phyloP scores from a whole-genome alignment of 2,113 vertebrate genomes.

The Gavia stellata region DNA sequence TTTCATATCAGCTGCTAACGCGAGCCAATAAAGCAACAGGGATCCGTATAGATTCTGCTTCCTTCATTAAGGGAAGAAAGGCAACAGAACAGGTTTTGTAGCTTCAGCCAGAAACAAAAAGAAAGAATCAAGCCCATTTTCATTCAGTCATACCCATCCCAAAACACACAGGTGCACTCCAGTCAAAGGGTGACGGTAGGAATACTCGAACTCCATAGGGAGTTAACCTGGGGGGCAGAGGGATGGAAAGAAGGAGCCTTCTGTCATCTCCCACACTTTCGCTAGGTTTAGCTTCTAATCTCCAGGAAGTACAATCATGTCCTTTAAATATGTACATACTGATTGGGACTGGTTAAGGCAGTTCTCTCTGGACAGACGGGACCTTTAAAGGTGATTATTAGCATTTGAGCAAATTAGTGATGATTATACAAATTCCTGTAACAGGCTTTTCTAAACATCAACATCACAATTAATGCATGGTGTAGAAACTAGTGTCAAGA shows the following conservation, averaged over 20 bases:
- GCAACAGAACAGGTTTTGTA: conserved; percentile 23
- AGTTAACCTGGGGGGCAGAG: background rate
- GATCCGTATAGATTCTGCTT: background rate
- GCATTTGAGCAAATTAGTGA: background rate
- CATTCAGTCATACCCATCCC: background rate
- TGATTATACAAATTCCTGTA: background rate
- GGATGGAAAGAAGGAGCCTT: background rate
- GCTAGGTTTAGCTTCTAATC: background rate
- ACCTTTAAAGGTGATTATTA: background rate
- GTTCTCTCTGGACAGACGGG: background rate
- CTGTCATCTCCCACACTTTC: background rate
- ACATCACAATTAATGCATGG: background rate
- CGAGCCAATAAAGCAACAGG: conserved; percentile 31
- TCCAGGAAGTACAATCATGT: background rate
- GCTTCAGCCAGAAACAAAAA: background rate
- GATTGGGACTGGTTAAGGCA: background rate
- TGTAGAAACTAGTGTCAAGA: background rate
- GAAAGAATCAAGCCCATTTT: background rate
- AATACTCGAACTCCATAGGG: background rate
- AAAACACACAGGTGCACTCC: background rate
- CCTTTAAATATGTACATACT: background rate
- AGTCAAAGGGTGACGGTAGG: background rate
- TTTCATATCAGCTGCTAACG: background rate
- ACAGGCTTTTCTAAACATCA: background rate
- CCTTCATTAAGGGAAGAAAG: background rate